Percentiles rank a stretch among this genome's conserved stretches.
These are phyloP conservation scores for Notarius quadriscutis DNA, from an alignment of 2,113 vertebrate species.

Conservation along the genomic window DNA sequence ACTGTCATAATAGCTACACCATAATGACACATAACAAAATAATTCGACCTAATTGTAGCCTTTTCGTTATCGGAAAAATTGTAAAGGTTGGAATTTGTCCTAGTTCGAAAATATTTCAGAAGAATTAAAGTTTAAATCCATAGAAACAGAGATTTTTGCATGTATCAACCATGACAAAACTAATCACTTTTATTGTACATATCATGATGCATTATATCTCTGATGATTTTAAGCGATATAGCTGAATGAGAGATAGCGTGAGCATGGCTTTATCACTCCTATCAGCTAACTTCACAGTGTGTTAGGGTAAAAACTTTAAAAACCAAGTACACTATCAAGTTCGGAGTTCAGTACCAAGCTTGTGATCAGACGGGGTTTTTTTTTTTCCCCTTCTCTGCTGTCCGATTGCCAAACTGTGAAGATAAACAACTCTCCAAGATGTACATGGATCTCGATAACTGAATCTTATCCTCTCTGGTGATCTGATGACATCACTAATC, in stretches of 20 bases:
- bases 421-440: conserved; percentile 25
- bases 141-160: not conserved
- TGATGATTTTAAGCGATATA: not conserved
- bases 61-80: not conserved
- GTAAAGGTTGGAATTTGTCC: not conserved
- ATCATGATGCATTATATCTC: not conserved
- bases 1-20: not conserved
- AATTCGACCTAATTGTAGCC: not conserved
- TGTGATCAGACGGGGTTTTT: not conserved
- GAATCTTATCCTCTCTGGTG: conserved; percentile 19
- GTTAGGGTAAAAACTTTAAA: not conserved
- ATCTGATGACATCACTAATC: conserved; percentile 23
- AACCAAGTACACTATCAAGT: not conserved
- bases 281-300: not conserved
- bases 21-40: conserved; percentile 4
- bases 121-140: not conserved
- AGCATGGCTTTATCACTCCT: not conserved
- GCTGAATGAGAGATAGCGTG: not conserved
- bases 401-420: not conserved
- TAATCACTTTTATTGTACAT: not conserved
- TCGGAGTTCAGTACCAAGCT: not conserved
- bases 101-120: not conserved
- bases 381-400: not conserved
- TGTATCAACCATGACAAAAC: not conserved
- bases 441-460: not conserved